Evolutionary conservation across 1,140 invertebrate genomes (phyloP), one percentile per base, ranked within the genome.

Genomic region (Drosophila ercepeae): DNA sequence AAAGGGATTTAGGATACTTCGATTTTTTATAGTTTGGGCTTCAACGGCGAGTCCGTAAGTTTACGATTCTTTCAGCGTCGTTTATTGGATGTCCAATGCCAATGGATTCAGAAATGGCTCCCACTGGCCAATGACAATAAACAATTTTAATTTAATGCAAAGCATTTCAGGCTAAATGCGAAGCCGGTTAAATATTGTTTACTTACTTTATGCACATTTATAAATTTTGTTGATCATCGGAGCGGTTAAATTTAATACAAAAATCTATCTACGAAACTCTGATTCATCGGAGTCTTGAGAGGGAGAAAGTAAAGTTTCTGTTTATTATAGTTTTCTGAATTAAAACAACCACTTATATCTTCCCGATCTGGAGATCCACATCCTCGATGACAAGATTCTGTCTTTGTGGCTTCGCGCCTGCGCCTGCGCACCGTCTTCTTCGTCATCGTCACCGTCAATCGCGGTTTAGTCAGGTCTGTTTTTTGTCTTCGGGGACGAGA

Each of bases 141-240:
- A 81, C 67, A 81, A 76, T 58, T 71, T 81, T 72, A 58, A 79
- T 58, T 81, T 72, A 81, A 81, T 54, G 77, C 58, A 58, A 65
- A 50, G 39, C 65, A 70, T 76, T 76, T 68, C 25, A 18, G 42
- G 27, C 32, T 39, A 45, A 74, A 59, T 54, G 49, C 46, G 21
- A 64, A 79, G 53, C 64, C 48, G 54, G 70, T 79, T 79, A 19
- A 54, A 54, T 46, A 50, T 64, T 42, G 42, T 46, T 59, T 21
- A 44, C 39, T 45, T 32, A 46, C 9, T 58, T 14, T 8, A 27
- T 23, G n/a, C 18, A 45, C 21, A 18, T 25, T 5, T 13, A 55
- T 55, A 55, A 19, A 46, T 34, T 34, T 45, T 19, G 42, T 23
- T 32, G 16, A 45, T 25, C 53, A 46, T 49, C 18, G n/a, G 21